Evolutionary conservation across 2,888 invertebrate species (phyloP).

Genomic region (Troides oblongomaculatus): DNA sequence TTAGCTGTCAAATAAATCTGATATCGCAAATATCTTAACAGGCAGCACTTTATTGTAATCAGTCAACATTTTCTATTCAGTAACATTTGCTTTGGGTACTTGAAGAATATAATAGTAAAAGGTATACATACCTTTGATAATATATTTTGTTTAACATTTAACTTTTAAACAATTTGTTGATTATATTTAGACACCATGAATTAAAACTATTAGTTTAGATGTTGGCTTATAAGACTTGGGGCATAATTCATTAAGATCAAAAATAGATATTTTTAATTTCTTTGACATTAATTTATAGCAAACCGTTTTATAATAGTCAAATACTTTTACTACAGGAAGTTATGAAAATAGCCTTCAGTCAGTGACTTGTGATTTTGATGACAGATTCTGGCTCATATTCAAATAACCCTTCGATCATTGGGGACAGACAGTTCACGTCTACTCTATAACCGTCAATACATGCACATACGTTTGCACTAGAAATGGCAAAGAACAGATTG

Average conservation of each 20-base stretch:
- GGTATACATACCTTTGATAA: too few species aligned
- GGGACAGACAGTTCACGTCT: conserved; percentile 24
- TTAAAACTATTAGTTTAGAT: background rate
- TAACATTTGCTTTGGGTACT: too few species aligned
- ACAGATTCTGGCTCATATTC: conserved; percentile 29
- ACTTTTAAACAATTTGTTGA: too few species aligned
- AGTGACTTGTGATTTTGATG: conserved; percentile 21
- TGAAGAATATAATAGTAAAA: too few species aligned
- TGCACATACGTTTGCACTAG: conserved; percentile 14
- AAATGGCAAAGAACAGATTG: background rate
- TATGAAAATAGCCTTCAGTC: conserved; percentile 11
- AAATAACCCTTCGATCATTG: conserved; percentile 33
- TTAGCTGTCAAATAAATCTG: too few species aligned
- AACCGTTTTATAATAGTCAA: conserved; percentile 12
- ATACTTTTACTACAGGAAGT: conserved; percentile 14
- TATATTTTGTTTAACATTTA: too few species aligned
- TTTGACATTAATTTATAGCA: conserved; percentile 1
- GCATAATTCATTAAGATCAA: too few species aligned
- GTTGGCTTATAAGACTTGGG: background rate
- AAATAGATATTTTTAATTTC: background rate
- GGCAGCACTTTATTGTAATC: too few species aligned
- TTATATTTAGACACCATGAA: too few species aligned
- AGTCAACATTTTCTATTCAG: too few species aligned
- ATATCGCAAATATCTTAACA: too few species aligned
- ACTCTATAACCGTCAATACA: conserved; percentile 34